These are phyloP conservation scores for Pomacea canaliculata DNA, from an alignment of 2,888 invertebrate genomes.

Conservation along the genomic window DNA sequence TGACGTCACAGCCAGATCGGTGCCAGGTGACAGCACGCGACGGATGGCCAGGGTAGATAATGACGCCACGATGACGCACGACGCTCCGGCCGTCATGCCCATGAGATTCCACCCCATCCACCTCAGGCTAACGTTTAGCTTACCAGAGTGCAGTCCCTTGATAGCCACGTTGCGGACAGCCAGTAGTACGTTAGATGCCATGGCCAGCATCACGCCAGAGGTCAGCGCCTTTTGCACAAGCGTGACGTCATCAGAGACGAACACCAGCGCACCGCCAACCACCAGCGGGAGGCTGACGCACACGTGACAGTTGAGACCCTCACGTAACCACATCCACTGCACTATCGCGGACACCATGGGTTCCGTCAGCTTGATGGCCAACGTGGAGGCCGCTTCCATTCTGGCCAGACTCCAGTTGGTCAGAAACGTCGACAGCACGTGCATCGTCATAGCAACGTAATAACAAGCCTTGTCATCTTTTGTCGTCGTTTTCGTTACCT, in stretches of 20 bases:
- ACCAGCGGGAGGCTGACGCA: conserved; percentile 36
- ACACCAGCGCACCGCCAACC: conserved; percentile 37
- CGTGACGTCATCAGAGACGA: conserved; percentile 26
- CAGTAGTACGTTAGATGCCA: conserved; percentile 40
- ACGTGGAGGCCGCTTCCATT: conserved; percentile 41
- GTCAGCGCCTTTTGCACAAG: conserved; percentile 18
- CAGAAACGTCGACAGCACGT: conserved; percentile 36
- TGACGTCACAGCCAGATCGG: background rate
- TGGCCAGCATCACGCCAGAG: conserved; percentile 35
- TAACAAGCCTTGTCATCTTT: background rate
- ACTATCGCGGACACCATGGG: conserved; percentile 42
- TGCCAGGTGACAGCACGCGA: background rate
- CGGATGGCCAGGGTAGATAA: background rate
- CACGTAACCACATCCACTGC: conserved; percentile 33
- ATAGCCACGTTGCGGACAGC: conserved; percentile 38
- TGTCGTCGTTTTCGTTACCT: too few relatives aligned
- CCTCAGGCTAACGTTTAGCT: background rate
- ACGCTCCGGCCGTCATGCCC: background rate
- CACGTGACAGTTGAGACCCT: conserved; percentile 23
- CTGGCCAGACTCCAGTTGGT: conserved; percentile 43
- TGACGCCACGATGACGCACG: background rate
- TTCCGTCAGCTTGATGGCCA: conserved; percentile 45
- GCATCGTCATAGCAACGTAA: conserved; percentile 13
- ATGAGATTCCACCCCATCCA: too few relatives aligned
- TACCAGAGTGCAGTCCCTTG: conserved; percentile 22